phyloP scores from a whole-genome alignment of 2,888 invertebrate species.

The Epinotia demarniana region DNA sequence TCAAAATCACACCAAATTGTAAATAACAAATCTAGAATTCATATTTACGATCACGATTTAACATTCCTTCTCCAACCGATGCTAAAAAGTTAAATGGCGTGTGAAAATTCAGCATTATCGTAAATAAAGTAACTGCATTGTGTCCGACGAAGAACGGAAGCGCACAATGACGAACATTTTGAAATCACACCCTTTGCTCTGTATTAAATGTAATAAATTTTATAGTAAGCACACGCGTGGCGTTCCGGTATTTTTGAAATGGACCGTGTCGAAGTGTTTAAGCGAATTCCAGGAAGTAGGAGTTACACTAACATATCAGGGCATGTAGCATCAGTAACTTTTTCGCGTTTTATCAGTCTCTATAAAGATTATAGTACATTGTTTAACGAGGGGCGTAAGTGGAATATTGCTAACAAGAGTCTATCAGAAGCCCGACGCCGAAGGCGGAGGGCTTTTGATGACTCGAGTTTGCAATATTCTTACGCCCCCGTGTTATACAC shows the following conservation, averaged over 20 bases:
- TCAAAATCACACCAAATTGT: background rate
- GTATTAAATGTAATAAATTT: constrained; percentile 44
- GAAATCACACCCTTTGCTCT: constrained; percentile 44
- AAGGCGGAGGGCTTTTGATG: no score
- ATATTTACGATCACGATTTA: background rate
- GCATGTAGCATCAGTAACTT: no score
- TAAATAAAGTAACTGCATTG: constrained; percentile 46
- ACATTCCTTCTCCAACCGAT: constrained; percentile 11
- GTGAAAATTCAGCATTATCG: constrained; percentile 47
- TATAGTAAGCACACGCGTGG: constrained; percentile 27
- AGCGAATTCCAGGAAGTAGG: constrained; percentile 18
- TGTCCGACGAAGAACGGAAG: constrained; percentile 39
- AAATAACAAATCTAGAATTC: background rate
- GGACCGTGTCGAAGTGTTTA: constrained; percentile 33
- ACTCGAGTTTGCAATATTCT: no score
- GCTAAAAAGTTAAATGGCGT: constrained; percentile 43
- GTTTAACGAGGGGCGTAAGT: no score
- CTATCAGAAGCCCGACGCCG: no score
- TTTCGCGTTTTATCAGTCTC: no score
- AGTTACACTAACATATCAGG: background rate
- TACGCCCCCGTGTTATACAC: no score
- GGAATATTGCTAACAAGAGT: no score
- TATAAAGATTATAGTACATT: no score
- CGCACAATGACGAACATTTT: constrained; percentile 36
- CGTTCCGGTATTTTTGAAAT: constrained; percentile 38